Evolutionary conservation across 2,797 vertebrate species (phyloP).

Genomic region (Acanthiza pusilla): DNA sequence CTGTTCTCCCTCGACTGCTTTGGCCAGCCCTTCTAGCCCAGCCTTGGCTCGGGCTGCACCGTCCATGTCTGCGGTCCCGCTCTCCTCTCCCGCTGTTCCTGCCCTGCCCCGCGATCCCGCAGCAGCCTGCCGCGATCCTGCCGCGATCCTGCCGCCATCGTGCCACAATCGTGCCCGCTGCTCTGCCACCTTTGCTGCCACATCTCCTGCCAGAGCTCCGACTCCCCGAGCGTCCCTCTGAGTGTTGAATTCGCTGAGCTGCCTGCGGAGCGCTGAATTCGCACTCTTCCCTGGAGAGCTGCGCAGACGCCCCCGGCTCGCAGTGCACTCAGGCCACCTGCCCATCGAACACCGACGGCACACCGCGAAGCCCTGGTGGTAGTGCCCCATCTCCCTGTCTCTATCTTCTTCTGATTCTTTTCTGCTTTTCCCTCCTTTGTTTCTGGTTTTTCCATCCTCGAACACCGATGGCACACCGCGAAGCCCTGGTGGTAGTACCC

Average conservation of each 20-base stretch:
- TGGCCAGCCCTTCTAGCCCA: neutral
- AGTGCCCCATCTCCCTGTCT: neutral
- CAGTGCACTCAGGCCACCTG: neutral
- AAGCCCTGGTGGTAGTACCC: too few relatives aligned
- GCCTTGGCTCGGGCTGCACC: too few relatives aligned
- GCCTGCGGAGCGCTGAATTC: neutral
- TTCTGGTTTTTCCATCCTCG: too few relatives aligned
- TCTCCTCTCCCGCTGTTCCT: too few relatives aligned
- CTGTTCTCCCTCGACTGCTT: neutral
- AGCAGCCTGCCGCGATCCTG: neutral
- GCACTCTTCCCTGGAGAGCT: neutral
- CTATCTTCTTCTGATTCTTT: neutral
- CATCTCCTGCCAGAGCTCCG: too few relatives aligned
- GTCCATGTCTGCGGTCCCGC: neutral
- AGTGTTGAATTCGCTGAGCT: neutral
- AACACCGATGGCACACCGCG: neutral
- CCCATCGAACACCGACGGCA: neutral
- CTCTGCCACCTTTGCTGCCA: neutral
- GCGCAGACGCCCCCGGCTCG: neutral
- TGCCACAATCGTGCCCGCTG: neutral
- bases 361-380: too few relatives aligned
- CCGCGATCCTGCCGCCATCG: too few relatives aligned
- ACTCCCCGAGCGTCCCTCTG: fast-evolving
- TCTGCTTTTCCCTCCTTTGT: neutral
- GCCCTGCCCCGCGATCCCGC: too few relatives aligned